Base-by-base conservation (phyloP, 2,888 invertebrate genomes). In the Dryobota labecula region DNA sequence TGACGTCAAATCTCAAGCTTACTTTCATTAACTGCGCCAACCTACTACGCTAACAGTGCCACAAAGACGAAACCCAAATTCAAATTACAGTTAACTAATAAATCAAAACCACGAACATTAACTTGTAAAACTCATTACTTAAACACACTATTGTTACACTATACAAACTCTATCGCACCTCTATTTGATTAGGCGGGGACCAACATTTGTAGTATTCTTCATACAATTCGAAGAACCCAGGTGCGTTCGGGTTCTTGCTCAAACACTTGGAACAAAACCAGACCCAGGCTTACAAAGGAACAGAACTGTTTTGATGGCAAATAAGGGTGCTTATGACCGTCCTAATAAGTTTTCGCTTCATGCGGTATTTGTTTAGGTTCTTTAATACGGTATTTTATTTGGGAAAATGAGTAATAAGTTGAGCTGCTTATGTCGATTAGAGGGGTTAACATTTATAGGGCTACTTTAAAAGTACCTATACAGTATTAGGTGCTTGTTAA, bases 171-270 rank as follows among this genome's bases (percentile, higher is more conserved):
- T 81, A 79, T 78, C 80, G 70, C 70, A 75, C 75, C 70, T 83
- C 53, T 81, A 27, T 84, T 85, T 86, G 57, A 38, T 81, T 85
- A 84, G 84, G 86, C 61, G 84, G 81, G 70, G 75, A 76, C 83
- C 76, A 83, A 83, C 88, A 84, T 88, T 89, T 88, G 87, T 79
- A 83, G 78, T 75, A 84, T 88, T 80, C 80, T 86, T 86, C 87
- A 84, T 84, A 85, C 82, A 80, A 79, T 81, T 84, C 83, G 80
- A 88, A 89, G 89, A 86, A 86, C 82, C 88, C 89, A 90, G 90
- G 90, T 91, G 89, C 69, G 86, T 75, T 84, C 71, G 80, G 78
- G 76, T 73, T 77, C 84, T 88, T 88, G 85, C 76, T 85, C 87
- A 91, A 90, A 90, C 86, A 90, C 88, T 89, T 85, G 66, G 61